phyloP scores from a whole-genome alignment of 2,797 vertebrate species.

The Numenius phaeopus region DNA sequence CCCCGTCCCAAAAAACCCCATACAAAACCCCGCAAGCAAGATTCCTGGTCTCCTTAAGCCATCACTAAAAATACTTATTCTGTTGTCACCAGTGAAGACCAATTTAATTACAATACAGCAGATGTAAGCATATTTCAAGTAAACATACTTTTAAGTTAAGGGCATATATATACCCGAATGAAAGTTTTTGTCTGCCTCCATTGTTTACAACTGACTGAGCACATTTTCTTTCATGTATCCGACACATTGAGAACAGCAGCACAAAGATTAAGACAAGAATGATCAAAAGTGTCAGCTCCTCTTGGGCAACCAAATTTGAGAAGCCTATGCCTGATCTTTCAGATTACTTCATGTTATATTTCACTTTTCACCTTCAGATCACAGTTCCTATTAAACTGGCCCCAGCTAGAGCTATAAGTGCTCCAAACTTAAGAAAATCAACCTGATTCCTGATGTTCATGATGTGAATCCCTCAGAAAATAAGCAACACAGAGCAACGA shows the following conservation, averaged over 20 bases:
- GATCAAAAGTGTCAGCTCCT: slow-evolving; percentile 19
- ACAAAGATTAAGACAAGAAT: not conserved
- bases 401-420: not conserved
- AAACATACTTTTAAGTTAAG: not conserved
- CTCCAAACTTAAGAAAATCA: not conserved
- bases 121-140: not conserved
- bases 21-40: not conserved
- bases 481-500: not conserved
- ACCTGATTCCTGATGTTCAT: not conserved
- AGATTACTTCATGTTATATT: not conserved
- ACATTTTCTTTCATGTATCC: not conserved
- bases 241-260: slow-evolving; percentile 19
- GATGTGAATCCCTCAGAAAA: not conserved
- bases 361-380: not conserved
- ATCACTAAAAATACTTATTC: not conserved
- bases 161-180: not conserved
- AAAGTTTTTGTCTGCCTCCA: not conserved
- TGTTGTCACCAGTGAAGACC: rapidly evolving
- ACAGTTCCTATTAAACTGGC: not conserved
- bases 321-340: not conserved
- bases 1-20: not conserved
- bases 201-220: not conserved
- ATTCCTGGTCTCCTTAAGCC: not conserved
- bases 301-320: not conserved
- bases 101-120: not conserved